phyloP scores from a whole-genome alignment of 2,888 invertebrate genomes.

The Serrognathus titanus region DNA sequence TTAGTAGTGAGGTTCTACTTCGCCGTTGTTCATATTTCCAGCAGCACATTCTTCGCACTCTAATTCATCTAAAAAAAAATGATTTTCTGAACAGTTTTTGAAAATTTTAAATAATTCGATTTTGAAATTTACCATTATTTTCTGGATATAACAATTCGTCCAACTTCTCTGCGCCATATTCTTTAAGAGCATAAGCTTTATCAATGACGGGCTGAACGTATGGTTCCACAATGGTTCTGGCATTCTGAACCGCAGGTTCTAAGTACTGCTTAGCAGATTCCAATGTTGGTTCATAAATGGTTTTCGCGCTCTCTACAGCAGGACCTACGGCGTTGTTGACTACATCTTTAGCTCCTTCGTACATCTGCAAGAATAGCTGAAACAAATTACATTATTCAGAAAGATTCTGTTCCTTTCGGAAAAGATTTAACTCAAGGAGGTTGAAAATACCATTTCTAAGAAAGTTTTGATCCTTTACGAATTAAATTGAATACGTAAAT shows the following conservation, averaged over 20 bases:
- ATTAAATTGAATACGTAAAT: neutral
- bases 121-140: constrained; percentile 3
- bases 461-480: neutral
- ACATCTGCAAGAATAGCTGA: constrained; percentile 46
- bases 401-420: neutral
- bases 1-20: too few relatives aligned
- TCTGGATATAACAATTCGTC: constrained; percentile 33
- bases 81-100: too few relatives aligned
- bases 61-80: too few relatives aligned
- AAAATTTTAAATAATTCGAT: neutral
- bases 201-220: constrained; percentile 8
- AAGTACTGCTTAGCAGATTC: constrained; percentile 20
- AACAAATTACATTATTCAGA: constrained; percentile 26
- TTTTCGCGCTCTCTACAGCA: constrained; percentile 36
- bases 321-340: constrained; percentile 42
- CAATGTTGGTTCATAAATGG: constrained; percentile 29
- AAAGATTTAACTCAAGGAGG: neutral
- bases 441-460: neutral
- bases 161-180: constrained; percentile 38
- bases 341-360: constrained; percentile 46
- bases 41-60: too few relatives aligned
- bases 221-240: constrained; percentile 16
- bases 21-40: too few relatives aligned
- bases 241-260: constrained; percentile 29
- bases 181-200: constrained; percentile 32